Evolutionary conservation across 2,888 invertebrate species (phyloP).

Genomic region (Escarpia spicata): DNA sequence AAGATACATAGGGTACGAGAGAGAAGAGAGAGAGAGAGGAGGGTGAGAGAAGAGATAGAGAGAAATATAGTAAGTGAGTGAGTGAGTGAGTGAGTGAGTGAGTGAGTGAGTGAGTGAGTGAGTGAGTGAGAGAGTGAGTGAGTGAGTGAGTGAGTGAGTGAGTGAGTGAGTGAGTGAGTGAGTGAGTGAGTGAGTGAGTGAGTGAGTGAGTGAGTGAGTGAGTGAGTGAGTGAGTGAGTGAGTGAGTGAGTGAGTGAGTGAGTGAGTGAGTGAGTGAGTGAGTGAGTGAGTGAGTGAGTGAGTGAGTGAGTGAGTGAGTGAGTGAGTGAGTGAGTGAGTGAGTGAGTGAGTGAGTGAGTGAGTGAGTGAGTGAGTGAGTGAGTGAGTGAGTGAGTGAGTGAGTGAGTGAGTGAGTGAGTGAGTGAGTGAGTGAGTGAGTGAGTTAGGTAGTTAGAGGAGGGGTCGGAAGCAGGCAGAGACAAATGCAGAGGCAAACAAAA

Average conservation of each 20-base stretch:
- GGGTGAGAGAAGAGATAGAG: too few species aligned
- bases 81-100: too few species aligned
- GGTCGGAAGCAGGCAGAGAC: constrained; percentile 42
- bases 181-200: constrained; percentile 38
- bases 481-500: too few species aligned
- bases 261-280: constrained; percentile 34
- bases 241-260: constrained; percentile 35
- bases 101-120: constrained; percentile 34
- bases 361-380: constrained; percentile 23
- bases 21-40: too few species aligned
- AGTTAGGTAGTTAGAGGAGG: too few species aligned
- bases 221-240: constrained; percentile 37
- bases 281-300: constrained; percentile 33
- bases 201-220: constrained; percentile 38
- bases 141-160: constrained; percentile 36
- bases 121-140: constrained; percentile 38
- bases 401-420: constrained; percentile 38
- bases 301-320: constrained; percentile 35
- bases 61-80: too few species aligned
- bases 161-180: constrained; percentile 38
- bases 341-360: constrained; percentile 30
- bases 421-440: constrained; percentile 31
- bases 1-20: too few species aligned
- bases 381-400: constrained; percentile 40
- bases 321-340: constrained; percentile 21